Evolutionary conservation across 2,888 invertebrate genomes (phyloP).

Genomic region (Troides helena): DNA sequence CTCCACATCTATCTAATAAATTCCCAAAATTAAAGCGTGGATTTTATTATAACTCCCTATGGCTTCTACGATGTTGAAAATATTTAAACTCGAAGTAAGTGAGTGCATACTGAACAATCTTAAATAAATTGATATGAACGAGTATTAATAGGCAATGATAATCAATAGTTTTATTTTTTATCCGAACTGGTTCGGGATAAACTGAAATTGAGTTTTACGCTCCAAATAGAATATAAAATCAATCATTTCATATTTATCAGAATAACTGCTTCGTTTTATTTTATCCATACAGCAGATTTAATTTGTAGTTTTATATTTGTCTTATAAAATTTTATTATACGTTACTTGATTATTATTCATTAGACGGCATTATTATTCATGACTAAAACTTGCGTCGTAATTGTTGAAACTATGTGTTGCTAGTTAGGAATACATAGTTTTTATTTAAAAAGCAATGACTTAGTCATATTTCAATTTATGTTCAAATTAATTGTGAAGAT

Average conservation of each 20-base stretch:
- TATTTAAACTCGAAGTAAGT: slow-evolving; percentile 74
- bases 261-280: slow-evolving; percentile 57
- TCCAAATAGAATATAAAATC: slow-evolving; percentile 46
- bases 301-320: slow-evolving; percentile 53
- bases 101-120: slow-evolving; percentile 5
- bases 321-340: slow-evolving; percentile 45
- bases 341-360: slow-evolving; percentile 34
- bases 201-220: slow-evolving; percentile 1
- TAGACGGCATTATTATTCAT: no score
- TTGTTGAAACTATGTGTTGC: no score
- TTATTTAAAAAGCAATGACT: no score
- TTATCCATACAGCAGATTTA: slow-evolving; percentile 48
- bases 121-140: no score
- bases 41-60: slow-evolving; percentile 41
- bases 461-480: no score
- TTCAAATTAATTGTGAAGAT: no score
- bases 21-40: slow-evolving; percentile 38
- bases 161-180: background rate
- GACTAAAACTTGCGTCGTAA: no score
- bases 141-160: background rate
- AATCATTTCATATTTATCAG: slow-evolving; percentile 40
- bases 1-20: slow-evolving; percentile 47
- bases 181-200: slow-evolving; percentile 3
- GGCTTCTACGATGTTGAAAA: slow-evolving; percentile 70
- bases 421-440: no score